Evolutionary conservation across 2,113 vertebrate species (phyloP).

Genomic region (Anguilla rostrata): DNA sequence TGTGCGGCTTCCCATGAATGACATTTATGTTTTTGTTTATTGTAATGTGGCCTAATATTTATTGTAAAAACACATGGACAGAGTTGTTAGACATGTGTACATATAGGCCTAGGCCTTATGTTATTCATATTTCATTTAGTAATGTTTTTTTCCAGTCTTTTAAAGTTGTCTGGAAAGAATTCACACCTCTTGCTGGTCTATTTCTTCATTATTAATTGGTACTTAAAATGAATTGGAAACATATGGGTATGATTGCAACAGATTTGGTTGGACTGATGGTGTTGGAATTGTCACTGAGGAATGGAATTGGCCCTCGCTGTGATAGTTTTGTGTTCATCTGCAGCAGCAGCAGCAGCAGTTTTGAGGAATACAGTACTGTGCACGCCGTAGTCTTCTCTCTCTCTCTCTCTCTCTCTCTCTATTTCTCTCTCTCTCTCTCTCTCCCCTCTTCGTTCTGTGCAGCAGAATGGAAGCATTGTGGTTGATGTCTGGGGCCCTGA

Average conservation of each 20-base stretch:
- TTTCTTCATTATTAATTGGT: background rate
- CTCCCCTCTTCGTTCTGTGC: background rate
- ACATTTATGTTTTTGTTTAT: background rate
- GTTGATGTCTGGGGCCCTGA: conserved; percentile 17
- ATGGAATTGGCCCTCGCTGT: background rate
- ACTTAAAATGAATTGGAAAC: background rate
- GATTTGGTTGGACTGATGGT: background rate
- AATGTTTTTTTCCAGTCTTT: too few species aligned
- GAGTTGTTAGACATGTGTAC: too few species aligned
- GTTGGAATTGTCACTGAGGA: background rate
- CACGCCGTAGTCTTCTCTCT: background rate
- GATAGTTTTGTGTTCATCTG: background rate
- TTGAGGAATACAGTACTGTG: background rate
- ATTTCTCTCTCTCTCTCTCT: too few species aligned
- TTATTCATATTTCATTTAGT: too few species aligned
- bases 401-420: background rate
- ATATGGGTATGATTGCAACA: background rate
- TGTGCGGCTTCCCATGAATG: background rate
- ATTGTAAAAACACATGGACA: too few species aligned
- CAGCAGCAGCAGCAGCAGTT: background rate
- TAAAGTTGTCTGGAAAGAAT: too few species aligned
- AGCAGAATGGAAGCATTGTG: conserved; percentile 28
- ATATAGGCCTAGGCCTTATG: too few species aligned
- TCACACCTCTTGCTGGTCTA: too few species aligned
- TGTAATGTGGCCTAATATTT: too few species aligned